Evolutionary conservation across 2,113 vertebrate genomes (phyloP).

Genomic region (Tachysurus vachellii): DNA sequence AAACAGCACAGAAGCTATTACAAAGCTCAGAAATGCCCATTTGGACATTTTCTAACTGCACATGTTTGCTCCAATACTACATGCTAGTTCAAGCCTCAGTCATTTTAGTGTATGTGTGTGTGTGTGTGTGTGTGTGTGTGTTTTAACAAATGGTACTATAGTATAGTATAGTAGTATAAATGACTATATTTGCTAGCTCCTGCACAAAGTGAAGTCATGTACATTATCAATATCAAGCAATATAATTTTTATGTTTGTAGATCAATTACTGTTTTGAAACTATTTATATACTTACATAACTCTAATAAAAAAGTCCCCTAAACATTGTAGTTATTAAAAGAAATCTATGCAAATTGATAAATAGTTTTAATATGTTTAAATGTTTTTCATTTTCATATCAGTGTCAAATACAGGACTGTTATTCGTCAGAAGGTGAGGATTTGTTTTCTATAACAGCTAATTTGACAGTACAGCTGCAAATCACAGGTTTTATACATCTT

Average conservation of each 20-base stretch:
- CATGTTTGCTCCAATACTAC: background rate
- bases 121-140: background rate
- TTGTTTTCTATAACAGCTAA: background rate
- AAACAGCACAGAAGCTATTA: background rate
- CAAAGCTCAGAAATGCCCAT: background rate
- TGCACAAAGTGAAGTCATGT: background rate
- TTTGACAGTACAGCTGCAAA: background rate
- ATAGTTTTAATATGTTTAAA: no score
- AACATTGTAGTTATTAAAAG: background rate
- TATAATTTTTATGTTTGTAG: background rate
- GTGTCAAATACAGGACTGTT: background rate
- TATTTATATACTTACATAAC: background rate
- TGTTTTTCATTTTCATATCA: background rate
- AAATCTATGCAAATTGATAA: background rate
- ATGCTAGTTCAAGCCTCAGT: background rate
- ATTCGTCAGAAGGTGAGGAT: background rate
- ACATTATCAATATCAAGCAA: background rate
- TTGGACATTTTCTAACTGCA: background rate
- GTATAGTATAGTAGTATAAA: background rate
- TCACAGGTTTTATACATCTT: background rate
- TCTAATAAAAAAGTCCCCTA: background rate
- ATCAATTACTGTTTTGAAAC: background rate
- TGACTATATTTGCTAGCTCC: background rate
- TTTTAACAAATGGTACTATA: background rate
- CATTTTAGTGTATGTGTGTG: background rate